Base-by-base conservation (phyloP, 2,113 vertebrate genomes). In the Dipodomys stephensi region DNA sequence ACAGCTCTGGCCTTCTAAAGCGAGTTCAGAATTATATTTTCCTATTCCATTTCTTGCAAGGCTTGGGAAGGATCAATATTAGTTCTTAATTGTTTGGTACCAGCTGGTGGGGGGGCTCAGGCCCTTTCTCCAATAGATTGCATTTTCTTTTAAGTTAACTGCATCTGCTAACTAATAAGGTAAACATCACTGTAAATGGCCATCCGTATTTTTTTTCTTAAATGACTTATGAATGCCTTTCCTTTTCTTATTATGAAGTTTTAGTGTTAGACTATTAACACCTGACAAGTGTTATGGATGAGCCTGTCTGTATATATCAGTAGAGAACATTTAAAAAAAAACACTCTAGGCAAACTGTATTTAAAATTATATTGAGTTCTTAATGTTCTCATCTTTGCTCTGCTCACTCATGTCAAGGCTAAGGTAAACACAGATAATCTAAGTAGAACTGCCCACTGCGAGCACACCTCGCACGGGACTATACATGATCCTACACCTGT, bases 231-330 rank as follows among this genome's bases (percentile, higher is more conserved):
- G 62, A 68, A 76, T 92, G n/a, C 2, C 7, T 73, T 74, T 77
- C 73, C 35, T 94, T 93, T 92, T 84, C 79, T 30, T 81, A 82
- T 32, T 77, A 30, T n/a, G n/a, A 68, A 49, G 83, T 72, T 71
- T 90, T 92, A 76, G 44, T 84, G 8, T 93, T 35, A 85, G 19
- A 44, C 53, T 87, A 79, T 44, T 78, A 57, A 81, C 57, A 65
- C 69, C 28, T 90, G 72, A 65, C 23, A 15, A 25, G 39, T 93
- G 88, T 82, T 68, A 65, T 84, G 23, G 74, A 28, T 13, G 20
- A 11, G 32, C 49, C 49, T 9, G 49, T 49, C 64, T 60, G 27
- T 13, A 10, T 76, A 60, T 49, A 79, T 44, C 8, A 67, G 88
- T 77, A 7, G 69, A 69, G 49, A 73, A 90, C 16, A 65, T 87